Evolutionary conservation across 2,888 invertebrate genomes (phyloP), one percentile per base, ranked within the genome.

Genomic region (Latrodectus elegans): DNA sequence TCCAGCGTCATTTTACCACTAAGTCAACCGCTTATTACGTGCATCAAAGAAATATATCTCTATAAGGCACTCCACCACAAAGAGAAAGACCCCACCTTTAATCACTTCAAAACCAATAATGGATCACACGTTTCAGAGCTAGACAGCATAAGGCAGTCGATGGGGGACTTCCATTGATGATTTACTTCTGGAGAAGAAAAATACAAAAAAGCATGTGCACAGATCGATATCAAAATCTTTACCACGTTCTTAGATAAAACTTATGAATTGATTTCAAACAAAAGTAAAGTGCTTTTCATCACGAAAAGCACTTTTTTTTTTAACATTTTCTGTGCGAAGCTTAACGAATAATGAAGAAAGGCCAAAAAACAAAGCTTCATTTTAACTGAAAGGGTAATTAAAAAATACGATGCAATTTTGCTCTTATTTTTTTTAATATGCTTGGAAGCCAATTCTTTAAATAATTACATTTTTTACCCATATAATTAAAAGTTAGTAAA

Each of bases 191-290:
- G 17, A 68, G 17, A 12, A 71, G 64, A 26, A 71, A 78, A 55
- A n/a, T 8, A 17, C 11, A 70, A 14, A 22, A 67, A 67, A 77
- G 67, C 51, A 17, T 51, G 9, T 8, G 15, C 52, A 60, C 53
- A 52, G 80, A 65, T 72, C 65, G 73, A 81, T 81, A 81, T 65
- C 73, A 22, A 71, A 26, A 77, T 77, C 75, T 77, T 77, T 67
- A 14, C 15, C 26, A 49, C 49, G 15, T 15, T 11, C 49, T 51
- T 9, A 38, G 49, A 71, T 12, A 70, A 60, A 17, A 49, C 53
- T 26, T n/a, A 55, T 55, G 22, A 49, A 65, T 73, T 51, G 72
- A 72, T 52, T 53, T 72, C 12, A 17, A 15, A 38, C 52, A 80
- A 81, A 60, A 60, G 60, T 38, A 38, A 38, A 38, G 38, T 15